Percentiles rank a stretch among this genome's conserved stretches.
Conservation (phyloP, 2,797 vertebrate genomes). For the Cyprinodon diabolis region DNA sequence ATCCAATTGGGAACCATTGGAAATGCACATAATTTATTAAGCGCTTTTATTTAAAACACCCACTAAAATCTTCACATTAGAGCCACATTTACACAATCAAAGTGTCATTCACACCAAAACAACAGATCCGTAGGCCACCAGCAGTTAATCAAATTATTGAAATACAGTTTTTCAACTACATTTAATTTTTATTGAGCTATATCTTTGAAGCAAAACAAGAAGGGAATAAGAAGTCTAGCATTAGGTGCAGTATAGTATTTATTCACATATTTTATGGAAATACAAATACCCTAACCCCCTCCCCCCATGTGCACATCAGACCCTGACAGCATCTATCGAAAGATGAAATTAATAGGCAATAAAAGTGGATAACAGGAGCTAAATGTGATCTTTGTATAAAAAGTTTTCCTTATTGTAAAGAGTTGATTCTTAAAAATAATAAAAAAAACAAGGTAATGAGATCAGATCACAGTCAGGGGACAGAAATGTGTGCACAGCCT, state of each 20-base stretch:
- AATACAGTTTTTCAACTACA: neutral
- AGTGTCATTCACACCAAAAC: too few relatives aligned
- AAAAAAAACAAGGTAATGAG: conserved; percentile 32
- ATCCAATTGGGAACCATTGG: too few relatives aligned
- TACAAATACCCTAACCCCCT: conserved; percentile 21
- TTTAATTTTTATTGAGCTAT: neutral
- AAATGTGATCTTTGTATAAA: conserved; percentile 58
- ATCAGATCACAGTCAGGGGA: conserved; percentile 40
- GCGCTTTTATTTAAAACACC: too few relatives aligned
- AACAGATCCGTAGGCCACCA: too few relatives aligned
- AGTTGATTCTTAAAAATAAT: conserved; percentile 39
- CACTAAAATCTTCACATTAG: too few relatives aligned
- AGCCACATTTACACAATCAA: too few relatives aligned
- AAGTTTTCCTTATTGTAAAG: conserved; percentile 46
- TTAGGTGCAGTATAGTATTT: conserved; percentile 73
- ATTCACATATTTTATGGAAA: conserved; percentile 80
- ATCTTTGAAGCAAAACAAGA: neutral
- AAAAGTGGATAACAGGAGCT: conserved; percentile 54
- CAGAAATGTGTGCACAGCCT: conserved; percentile 36
- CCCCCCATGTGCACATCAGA: conserved; percentile 59
- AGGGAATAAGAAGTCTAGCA: conserved; percentile 25
- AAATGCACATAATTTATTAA: too few relatives aligned
- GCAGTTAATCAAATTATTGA: neutral
- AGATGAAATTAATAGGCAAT: conserved; percentile 44
- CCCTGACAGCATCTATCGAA: conserved; percentile 56